phyloP scores from a whole-genome alignment of 2,888 invertebrate species.

The Orthosia gracilis region DNA sequence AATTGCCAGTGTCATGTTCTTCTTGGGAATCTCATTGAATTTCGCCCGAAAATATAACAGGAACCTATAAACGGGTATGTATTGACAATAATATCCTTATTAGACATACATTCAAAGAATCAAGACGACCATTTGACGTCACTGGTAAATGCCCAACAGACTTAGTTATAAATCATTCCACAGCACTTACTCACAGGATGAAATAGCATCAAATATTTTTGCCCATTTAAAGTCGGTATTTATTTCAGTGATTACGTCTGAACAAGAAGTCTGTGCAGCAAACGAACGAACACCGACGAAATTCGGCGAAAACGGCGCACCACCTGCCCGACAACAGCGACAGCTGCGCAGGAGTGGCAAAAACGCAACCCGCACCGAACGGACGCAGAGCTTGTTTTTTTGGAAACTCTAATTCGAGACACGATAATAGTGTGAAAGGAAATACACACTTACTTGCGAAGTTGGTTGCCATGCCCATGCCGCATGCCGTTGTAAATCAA shows the following conservation, averaged over 20 bases:
- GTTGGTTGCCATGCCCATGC: slow-evolving; percentile 37
- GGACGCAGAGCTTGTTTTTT: slow-evolving; percentile 64
- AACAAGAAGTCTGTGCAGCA: slow-evolving; percentile 45
- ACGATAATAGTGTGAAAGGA: slow-evolving; percentile 51
- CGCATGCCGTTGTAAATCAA: slow-evolving; percentile 24
- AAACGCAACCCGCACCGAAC: slow-evolving; percentile 65
- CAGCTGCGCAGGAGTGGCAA: slow-evolving; percentile 67
- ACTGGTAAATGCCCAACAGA: slow-evolving; percentile 27
- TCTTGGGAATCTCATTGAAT: no score
- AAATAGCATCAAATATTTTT: slow-evolving; percentile 54
- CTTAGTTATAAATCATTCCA: slow-evolving; percentile 28
- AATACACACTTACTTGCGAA: slow-evolving; percentile 39
- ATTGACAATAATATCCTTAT: background rate
- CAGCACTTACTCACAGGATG: slow-evolving; percentile 45
- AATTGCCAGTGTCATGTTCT: background rate
- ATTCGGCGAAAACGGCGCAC: slow-evolving; percentile 79
- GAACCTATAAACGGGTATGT: background rate
- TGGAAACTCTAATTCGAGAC: slow-evolving; percentile 45
- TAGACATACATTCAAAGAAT: slow-evolving; percentile 15
- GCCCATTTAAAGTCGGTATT: slow-evolving; percentile 55
- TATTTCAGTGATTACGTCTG: slow-evolving; percentile 50
- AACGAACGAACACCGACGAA: slow-evolving; percentile 53
- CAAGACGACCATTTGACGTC: slow-evolving; percentile 14
- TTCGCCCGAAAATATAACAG: background rate
- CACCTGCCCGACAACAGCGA: slow-evolving; percentile 77